A percentile compares a stretch with the other conserved stretches of the same genome.
phyloP scores from a whole-genome alignment of 2,888 invertebrate genomes.

The Lottia gigantea region DNA sequence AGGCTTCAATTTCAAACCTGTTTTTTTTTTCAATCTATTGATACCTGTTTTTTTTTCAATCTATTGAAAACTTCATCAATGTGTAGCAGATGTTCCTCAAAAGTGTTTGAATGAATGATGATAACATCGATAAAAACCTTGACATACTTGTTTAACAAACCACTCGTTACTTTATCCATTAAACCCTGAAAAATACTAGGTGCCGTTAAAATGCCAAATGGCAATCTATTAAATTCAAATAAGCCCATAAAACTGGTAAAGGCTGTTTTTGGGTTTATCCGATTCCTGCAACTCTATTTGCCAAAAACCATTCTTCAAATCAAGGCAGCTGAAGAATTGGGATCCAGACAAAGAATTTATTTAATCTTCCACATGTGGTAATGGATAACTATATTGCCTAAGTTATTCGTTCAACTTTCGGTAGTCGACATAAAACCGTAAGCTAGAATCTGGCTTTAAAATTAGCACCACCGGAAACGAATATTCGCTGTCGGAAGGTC shows the following conservation, averaged over 20 bases:
- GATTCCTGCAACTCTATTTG: conserved; percentile 19
- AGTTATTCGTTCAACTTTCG: not conserved
- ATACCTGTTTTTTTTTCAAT: conserved; percentile 20
- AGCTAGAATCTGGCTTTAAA: not conserved
- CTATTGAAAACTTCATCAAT: conserved; percentile 15
- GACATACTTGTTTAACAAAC: conserved; percentile 12
- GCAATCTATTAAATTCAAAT: conserved; percentile 14
- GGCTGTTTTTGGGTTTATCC: conserved; percentile 12
- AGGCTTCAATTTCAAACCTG: conserved; percentile 23
- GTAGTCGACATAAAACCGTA: conserved; percentile 3
- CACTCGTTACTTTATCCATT: conserved; percentile 20
- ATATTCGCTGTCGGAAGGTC: not conserved
- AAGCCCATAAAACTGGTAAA: conserved; percentile 13
- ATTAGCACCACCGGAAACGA: conserved; percentile 8
- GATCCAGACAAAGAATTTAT: conserved; percentile 5
- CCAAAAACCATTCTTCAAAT: conserved; percentile 15
- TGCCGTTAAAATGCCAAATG: conserved; percentile 17
- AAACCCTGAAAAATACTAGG: not conserved
- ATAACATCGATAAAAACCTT: conserved; percentile 22
- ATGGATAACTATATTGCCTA: conserved; percentile 8
- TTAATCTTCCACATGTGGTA: conserved; percentile 8
- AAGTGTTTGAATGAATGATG: conserved; percentile 12
- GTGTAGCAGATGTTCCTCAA: conserved; percentile 18
- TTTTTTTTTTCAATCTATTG: conserved; percentile 6
- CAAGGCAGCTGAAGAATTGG: conserved; percentile 10